These are phyloP conservation scores for Tetragnatha montana DNA, from an alignment of 2,888 invertebrate species.

Conservation along the genomic window DNA sequence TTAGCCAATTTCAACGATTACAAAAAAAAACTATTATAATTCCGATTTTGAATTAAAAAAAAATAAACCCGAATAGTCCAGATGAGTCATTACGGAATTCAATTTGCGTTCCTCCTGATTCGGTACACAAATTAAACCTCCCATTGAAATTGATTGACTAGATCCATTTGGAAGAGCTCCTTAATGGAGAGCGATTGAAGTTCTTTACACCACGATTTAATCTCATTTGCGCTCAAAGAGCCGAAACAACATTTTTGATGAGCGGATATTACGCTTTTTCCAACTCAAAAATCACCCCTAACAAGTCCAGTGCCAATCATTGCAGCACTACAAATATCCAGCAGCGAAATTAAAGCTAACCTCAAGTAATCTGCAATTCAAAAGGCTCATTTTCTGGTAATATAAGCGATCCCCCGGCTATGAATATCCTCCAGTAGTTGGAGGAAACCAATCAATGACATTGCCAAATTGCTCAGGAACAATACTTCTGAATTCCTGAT, in stretches of 20 bases:
- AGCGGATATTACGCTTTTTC: neutral
- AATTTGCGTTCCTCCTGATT: neutral
- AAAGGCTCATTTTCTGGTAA: slow-evolving; percentile 63
- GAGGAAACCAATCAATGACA: slow-evolving; percentile 20
- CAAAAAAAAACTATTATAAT: no score
- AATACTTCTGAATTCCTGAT: slow-evolving; percentile 55
- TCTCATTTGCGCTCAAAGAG: neutral
- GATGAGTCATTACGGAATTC: neutral
- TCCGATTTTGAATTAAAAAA: no score
- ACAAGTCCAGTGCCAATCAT: slow-evolving; percentile 20
- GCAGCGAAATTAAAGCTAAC: slow-evolving; percentile 54
- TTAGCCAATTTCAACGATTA: no score
- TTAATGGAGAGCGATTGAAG: neutral
- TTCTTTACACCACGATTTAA: neutral
- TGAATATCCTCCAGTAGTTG: slow-evolving; percentile 53
- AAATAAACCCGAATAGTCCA: neutral
- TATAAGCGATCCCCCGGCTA: slow-evolving; percentile 48
- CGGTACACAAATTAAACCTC: neutral
- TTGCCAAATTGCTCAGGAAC: slow-evolving; percentile 43
- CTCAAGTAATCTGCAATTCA: slow-evolving; percentile 67
- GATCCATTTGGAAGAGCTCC: neutral
- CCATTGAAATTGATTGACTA: neutral
- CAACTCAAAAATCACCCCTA: slow-evolving; percentile 1
- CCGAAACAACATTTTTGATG: neutral
- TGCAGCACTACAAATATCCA: neutral